Evolutionary conservation across 2,888 invertebrate species (phyloP).

Genomic region (Epinotia brunnichana): DNA sequence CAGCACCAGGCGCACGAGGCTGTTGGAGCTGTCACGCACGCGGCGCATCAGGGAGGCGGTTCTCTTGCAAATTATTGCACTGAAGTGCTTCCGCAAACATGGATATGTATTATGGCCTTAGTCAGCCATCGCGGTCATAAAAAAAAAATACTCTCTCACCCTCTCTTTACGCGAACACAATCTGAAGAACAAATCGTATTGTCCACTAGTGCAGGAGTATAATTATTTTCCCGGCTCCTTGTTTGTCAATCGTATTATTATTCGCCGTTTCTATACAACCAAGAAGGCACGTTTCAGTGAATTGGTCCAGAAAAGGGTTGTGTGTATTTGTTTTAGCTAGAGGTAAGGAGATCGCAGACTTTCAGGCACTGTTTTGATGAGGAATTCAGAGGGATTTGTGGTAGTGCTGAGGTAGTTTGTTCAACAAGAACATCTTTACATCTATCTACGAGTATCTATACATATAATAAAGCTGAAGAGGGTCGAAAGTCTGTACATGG

Average conservation of each 20-base stretch:
- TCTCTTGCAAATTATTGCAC: too few relatives aligned
- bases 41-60: too few relatives aligned
- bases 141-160: slow-evolving; percentile 21
- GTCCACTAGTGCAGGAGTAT: slow-evolving; percentile 25
- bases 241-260: slow-evolving; percentile 22
- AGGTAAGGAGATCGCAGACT: background rate
- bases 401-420: too few relatives aligned
- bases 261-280: slow-evolving; percentile 4
- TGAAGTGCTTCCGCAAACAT: too few relatives aligned
- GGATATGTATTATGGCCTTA: too few relatives aligned
- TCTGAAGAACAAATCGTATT: slow-evolving; percentile 25
- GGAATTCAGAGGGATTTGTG: background rate
- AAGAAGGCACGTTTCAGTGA: background rate
- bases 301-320: background rate
- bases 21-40: too few relatives aligned
- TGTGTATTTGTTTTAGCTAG: background rate
- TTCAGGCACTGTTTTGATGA: background rate
- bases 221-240: slow-evolving; percentile 31
- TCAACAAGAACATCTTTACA: too few relatives aligned
- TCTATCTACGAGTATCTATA: too few relatives aligned
- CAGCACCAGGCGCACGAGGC: too few relatives aligned
- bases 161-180: slow-evolving; percentile 1
- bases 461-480: too few relatives aligned
- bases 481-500: too few relatives aligned
- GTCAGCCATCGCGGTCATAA: too few relatives aligned